Evolutionary conservation across 2,797 vertebrate species (phyloP), one percentile per base, ranked within the genome.

Genomic region (Picus viridis): DNA sequence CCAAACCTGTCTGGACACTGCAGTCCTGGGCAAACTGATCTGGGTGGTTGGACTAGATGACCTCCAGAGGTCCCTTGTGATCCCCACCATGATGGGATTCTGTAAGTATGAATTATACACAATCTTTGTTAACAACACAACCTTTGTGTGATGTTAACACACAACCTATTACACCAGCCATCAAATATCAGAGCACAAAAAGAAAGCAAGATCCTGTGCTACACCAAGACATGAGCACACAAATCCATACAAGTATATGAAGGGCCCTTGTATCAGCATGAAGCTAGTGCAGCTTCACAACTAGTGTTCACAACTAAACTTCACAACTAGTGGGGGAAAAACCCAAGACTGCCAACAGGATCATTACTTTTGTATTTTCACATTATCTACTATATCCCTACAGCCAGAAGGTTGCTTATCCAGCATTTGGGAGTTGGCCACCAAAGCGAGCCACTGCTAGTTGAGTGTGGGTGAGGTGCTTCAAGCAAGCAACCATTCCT

Each of bases 381-480:
- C n/a, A 19, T 11, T 17, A 79, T 22, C 57, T 78, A 20, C 54
- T 71, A 49, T 26, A 71, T 27, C 58, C 61, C 26, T 43, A n/a
- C 18, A 4, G 3, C 23, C 67, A 86, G 71, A 90, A 88, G 27
- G 36, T 27, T 92, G 56, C 16, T 92, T 41, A 89, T 71, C 54
- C 78, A 75, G 64, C 22, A 22, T 24, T 78, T 90, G 90, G 56
- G 72, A 92, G 82, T 68, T 24, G 83, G 83, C 47, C 84, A 95
- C 59, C 82, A 64, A 85, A 82, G 83, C 79, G 72, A 96, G 90
- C 62, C 90, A 24, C 74, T 86, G 94, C 93, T 90, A 89, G 94
- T 4, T 89, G 58, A 57, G 69, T 1, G 49, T 79, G 78, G 93
- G 86, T 73, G 95, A 97, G 84, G 72, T 92, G 41, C 88, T 92